These are phyloP conservation scores for Mormyrus iriodes DNA, from an alignment of 2,113 vertebrate genomes.

Conservation along the genomic window DNA sequence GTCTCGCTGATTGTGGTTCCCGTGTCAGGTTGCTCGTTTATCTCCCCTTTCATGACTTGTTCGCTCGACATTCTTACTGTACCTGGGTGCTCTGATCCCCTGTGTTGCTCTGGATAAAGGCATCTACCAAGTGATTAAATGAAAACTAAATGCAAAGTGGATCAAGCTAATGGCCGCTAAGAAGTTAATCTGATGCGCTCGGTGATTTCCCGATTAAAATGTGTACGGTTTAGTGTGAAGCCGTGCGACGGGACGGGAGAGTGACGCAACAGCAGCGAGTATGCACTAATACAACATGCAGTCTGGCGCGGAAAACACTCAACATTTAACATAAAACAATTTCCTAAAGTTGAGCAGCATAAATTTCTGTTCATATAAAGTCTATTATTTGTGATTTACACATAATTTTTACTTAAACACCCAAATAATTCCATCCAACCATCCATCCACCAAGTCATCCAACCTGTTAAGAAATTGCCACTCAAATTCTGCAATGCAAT, in stretches of 20 bases:
- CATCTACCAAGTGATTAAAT: background rate
- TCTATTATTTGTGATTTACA: background rate
- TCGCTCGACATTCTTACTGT: background rate
- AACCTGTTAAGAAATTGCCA: background rate
- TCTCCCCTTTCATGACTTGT: background rate
- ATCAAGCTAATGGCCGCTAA: slow-evolving; percentile 6
- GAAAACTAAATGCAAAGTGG: slow-evolving; percentile 30
- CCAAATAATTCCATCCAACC: background rate
- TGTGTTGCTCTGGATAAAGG: background rate
- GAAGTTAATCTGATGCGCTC: slow-evolving; percentile 39
- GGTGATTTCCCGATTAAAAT: background rate
- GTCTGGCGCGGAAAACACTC: background rate
- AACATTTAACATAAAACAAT: too few species aligned
- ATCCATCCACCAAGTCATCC: background rate
- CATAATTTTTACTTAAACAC: background rate
- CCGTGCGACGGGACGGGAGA: background rate
- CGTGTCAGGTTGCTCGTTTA: background rate
- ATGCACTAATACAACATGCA: background rate
- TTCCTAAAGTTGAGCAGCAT: background rate
- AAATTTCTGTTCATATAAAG: background rate
- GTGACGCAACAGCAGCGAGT: background rate
- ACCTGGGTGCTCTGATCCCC: background rate
- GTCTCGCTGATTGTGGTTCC: background rate
- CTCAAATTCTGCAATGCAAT: background rate
- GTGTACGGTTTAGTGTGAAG: background rate